Conservation (phyloP, 2,888 invertebrate species). For the Stenoptilia bipunctidactyla region DNA sequence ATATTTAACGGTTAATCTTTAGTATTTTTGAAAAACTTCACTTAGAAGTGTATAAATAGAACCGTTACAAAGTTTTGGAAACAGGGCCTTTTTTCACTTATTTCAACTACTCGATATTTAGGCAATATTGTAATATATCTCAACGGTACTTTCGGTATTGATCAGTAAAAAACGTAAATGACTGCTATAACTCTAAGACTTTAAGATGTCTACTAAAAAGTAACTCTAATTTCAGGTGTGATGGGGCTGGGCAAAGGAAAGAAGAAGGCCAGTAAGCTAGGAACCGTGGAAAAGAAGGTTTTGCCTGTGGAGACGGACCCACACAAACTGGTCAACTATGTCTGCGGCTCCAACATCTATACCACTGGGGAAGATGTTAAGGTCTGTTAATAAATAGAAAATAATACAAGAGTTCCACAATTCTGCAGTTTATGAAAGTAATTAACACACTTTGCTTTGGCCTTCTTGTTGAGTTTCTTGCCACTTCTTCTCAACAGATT, state of each 20-base stretch:
- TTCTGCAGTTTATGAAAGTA: too few relatives aligned
- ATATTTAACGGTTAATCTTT: too few relatives aligned
- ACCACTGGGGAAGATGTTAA: slow-evolving; percentile 86
- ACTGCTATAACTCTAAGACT: neutral
- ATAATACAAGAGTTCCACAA: slow-evolving; percentile 39
- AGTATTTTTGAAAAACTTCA: too few relatives aligned
- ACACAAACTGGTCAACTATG: slow-evolving; percentile 78
- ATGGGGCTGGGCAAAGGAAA: slow-evolving; percentile 69
- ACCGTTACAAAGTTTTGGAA: too few relatives aligned
- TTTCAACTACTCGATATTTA: too few relatives aligned
- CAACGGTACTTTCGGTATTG: too few relatives aligned
- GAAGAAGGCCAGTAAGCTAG: slow-evolving; percentile 74
- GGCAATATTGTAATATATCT: too few relatives aligned
- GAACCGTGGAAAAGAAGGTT: slow-evolving; percentile 76
- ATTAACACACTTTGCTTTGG: too few relatives aligned
- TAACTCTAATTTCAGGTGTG: slow-evolving; percentile 32
- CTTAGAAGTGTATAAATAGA: too few relatives aligned
- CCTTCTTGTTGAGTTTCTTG: too few relatives aligned
- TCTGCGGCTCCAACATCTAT: slow-evolving; percentile 89
- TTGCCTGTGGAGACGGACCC: slow-evolving; percentile 90
- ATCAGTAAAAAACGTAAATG: neutral
- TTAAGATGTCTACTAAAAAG: neutral
- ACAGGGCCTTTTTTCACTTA: too few relatives aligned
- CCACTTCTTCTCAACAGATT: too few relatives aligned
- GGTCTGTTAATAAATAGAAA: slow-evolving; percentile 40